Evolutionary conservation across 1,140 invertebrate species (phyloP), one percentile per base, ranked within the genome.

Genomic region (Lithobius niger): DNA sequence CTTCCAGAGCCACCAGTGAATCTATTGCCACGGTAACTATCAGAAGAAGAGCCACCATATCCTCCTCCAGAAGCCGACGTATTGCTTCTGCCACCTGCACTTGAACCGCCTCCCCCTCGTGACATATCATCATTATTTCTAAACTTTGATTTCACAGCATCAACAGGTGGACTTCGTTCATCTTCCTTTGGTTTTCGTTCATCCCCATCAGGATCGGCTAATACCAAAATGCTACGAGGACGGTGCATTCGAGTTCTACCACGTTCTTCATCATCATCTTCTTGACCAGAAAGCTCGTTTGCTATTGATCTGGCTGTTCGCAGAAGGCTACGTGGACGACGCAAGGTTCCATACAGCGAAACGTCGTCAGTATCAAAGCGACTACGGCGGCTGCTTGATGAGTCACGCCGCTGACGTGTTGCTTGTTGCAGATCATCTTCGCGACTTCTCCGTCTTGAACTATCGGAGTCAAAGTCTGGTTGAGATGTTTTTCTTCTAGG

Each of bases 151-250:
- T n/a, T n/a, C n/a, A n/a, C n/a, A n/a, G n/a, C n/a, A n/a, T n/a
- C n/a, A n/a, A n/a, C n/a, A n/a, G n/a, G n/a, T n/a, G n/a, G n/a
- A n/a, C n/a, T n/a, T n/a, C n/a, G n/a, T 13, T 45, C 43, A 45
- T 45, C 18, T 10, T 45, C 43, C 22, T 4, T 45, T 6, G 31
- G 6, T 36, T 6, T 10, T 10, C 4, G 13, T 6, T 26, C 26
- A 22, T 50, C 48, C 4, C 6, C 21, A 50, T 50, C 26, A n/a
- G 22, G 22, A 25, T 50, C 48, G 6, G 48, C 21, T 15, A 50
- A 19, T 6, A 50, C 48, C 15, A 50, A 21, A 10, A 50, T 27
- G 24, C 48, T 50, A 19, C 26, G 48, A 13, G 48, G 48, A 50
- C 48, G 48, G 27, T 50, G 48, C 10, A 50, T 25, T 4, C 43